A percentile compares a stretch with the other conserved stretches of the same genome.
Evolutionary conservation across 2,797 vertebrate genomes (phyloP).

Genomic region (Corythornis leucogaster): DNA sequence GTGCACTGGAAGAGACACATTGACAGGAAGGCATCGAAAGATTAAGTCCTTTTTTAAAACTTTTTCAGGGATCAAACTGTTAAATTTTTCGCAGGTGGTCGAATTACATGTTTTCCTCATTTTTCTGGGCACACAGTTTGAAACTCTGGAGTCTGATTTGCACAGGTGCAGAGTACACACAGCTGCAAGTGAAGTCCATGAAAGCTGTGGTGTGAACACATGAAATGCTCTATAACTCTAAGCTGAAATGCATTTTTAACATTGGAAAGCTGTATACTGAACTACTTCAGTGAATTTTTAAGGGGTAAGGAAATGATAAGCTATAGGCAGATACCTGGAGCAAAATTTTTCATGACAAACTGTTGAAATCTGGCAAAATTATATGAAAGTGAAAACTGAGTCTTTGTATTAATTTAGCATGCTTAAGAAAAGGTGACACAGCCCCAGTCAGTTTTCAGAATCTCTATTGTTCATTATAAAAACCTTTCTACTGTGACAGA

Average conservation of each 20-base stretch:
- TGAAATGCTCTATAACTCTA: slow-evolving; percentile 14
- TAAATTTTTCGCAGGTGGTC: slow-evolving; percentile 37
- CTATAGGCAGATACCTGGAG: background rate
- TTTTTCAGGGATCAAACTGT: background rate
- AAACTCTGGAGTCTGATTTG: slow-evolving; percentile 37
- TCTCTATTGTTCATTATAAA: background rate
- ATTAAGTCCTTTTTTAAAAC: background rate
- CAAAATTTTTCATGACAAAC: background rate
- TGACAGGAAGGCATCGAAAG: background rate
- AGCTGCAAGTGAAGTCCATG: slow-evolving; percentile 45
- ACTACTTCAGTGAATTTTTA: background rate
- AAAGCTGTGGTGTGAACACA: slow-evolving; percentile 11
- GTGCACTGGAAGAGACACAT: background rate
- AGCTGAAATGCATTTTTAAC: background rate
- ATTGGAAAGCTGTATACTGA: background rate
- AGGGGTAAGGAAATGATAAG: background rate
- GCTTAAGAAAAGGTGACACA: background rate
- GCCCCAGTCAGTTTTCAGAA: background rate
- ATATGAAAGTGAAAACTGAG: background rate
- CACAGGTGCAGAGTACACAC: slow-evolving; percentile 55
- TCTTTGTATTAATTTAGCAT: background rate
- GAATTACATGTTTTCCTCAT: background rate
- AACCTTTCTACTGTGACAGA: background rate
- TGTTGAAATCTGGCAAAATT: background rate
- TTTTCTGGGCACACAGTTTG: background rate